These are phyloP conservation scores for Acleris emargana DNA, from an alignment of 2,888 invertebrate species.

Conservation along the genomic window DNA sequence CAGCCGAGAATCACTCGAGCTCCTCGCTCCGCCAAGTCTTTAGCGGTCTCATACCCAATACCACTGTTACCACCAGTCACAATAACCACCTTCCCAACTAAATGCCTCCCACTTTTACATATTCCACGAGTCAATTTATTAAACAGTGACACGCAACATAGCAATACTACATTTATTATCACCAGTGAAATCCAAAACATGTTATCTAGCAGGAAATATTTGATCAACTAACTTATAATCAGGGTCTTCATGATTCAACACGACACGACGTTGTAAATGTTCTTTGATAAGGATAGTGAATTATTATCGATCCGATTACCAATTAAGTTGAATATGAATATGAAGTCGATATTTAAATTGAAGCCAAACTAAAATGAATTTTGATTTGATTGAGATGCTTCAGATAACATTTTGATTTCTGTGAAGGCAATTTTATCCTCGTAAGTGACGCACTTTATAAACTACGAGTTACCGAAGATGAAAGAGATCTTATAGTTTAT, in stretches of 20 bases:
- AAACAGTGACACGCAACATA: slow-evolving; percentile 10
- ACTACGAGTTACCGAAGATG: too few species aligned
- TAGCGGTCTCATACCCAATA: slow-evolving; percentile 24
- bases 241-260: background rate
- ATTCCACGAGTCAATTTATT: slow-evolving; percentile 32
- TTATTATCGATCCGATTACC: too few species aligned
- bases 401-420: too few species aligned
- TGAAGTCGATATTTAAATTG: too few species aligned
- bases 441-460: too few species aligned
- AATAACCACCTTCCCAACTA: slow-evolving; percentile 32
- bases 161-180: slow-evolving; percentile 3
- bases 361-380: too few species aligned
- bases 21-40: slow-evolving; percentile 77
- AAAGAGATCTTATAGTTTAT: too few species aligned
- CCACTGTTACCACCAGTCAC: slow-evolving; percentile 28
- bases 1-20: slow-evolving; percentile 92
- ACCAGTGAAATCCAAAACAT: slow-evolving; percentile 7
- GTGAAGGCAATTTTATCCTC: too few species aligned
- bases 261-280: background rate
- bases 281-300: slow-evolving; percentile 1
- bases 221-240: slow-evolving; percentile 1
- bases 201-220: background rate
- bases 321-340: too few species aligned
- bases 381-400: too few species aligned
- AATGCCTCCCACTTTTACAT: slow-evolving; percentile 41